phyloP scores from a whole-genome alignment of 2,888 invertebrate species.

The Spilosoma lubricipeda region DNA sequence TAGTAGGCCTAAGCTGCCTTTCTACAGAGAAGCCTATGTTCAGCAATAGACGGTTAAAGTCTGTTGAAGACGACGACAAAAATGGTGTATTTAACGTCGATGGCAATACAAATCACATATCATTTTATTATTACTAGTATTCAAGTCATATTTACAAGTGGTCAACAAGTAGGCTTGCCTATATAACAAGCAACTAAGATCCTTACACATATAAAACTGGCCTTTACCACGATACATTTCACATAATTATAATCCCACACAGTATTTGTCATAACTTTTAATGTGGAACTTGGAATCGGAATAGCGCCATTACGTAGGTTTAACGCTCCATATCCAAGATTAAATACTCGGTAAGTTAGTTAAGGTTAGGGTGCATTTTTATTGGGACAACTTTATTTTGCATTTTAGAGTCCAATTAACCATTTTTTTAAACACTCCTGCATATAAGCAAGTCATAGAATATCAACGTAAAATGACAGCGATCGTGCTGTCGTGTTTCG shows the following conservation, averaged over 20 bases:
- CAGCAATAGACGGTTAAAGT: no score
- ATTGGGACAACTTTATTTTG: slow-evolving; percentile 1
- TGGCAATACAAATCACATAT: neutral
- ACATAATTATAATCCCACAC: slow-evolving; percentile 42
- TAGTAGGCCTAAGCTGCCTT: no score
- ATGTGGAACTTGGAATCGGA: slow-evolving; percentile 51
- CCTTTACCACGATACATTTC: slow-evolving; percentile 1
- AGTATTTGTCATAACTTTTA: slow-evolving; percentile 51
- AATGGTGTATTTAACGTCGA: no score
- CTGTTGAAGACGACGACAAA: no score
- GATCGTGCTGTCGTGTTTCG: no score
- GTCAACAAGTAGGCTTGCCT: neutral
- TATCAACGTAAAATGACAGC: no score
- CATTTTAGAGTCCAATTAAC: neutral
- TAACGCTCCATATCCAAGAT: slow-evolving; percentile 49
- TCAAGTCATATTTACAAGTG: neutral
- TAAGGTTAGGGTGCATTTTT: slow-evolving; percentile 23
- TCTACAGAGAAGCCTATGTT: no score
- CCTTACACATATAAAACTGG: slow-evolving; percentile 1
- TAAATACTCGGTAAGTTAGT: slow-evolving; percentile 47
- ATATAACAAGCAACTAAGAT: neutral
- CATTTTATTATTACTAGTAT: neutral
- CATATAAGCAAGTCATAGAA: no score
- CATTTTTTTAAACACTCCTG: no score
- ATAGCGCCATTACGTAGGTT: slow-evolving; percentile 46